These are phyloP conservation scores for Caenorhabditis latens DNA, from an alignment of 1,140 invertebrate genomes.

Conservation along the genomic window DNA sequence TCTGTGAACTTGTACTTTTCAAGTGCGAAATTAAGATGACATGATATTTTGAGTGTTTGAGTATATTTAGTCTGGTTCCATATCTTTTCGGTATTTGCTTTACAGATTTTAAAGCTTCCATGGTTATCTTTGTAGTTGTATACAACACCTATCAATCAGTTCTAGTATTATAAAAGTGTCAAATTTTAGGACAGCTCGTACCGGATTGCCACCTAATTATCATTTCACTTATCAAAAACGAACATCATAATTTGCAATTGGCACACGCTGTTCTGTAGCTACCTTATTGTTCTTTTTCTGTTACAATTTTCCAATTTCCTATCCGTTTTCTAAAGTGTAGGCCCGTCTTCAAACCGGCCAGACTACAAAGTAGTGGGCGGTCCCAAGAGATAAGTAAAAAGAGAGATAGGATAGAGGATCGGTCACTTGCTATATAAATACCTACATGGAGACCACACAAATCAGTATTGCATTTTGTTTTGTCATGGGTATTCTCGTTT, in stretches of 20 bases:
- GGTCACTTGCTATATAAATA: background rate
- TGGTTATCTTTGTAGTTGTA: too few relatives aligned
- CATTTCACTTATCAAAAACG: background rate
- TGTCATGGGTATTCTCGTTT: background rate
- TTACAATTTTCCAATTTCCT: background rate
- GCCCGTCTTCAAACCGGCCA: background rate
- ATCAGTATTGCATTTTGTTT: background rate
- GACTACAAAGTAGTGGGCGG: slow-evolving; percentile 1
- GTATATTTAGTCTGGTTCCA: too few relatives aligned
- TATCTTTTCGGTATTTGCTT: too few relatives aligned
- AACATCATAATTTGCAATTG: background rate
- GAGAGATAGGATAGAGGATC: background rate
- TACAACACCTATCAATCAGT: too few relatives aligned
- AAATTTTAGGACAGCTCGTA: background rate
- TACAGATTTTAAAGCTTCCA: too few relatives aligned
- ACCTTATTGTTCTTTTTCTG: background rate
- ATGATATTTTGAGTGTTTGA: too few relatives aligned
- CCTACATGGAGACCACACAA: background rate
- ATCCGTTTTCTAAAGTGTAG: background rate
- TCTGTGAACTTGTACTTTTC: too few relatives aligned
- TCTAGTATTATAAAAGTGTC: background rate
- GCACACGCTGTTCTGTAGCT: background rate
- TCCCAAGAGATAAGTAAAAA: background rate
- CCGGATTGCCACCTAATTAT: background rate
- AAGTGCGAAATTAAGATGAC: too few relatives aligned